Percentiles rank a stretch among this genome's conserved stretches.
phyloP scores from a whole-genome alignment of 2,888 invertebrate genomes.

The Acanthosepion pharaonis region DNA sequence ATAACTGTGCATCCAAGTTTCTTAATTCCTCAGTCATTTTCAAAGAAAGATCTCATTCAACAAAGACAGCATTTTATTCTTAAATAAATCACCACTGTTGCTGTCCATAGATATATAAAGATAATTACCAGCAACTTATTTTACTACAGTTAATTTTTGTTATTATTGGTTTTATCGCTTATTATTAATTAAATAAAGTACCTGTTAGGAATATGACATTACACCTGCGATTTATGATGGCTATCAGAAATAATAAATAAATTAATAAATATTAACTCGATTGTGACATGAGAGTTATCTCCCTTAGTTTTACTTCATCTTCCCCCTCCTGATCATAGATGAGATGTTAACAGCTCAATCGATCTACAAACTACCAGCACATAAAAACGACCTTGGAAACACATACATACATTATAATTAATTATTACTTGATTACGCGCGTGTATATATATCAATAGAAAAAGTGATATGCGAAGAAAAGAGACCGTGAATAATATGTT shows the following conservation, averaged over 20 bases:
- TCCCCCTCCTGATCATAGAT: background rate
- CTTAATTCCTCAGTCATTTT: background rate
- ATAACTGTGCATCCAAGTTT: background rate
- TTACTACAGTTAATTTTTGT: background rate
- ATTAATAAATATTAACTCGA: background rate
- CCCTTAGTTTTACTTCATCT: background rate
- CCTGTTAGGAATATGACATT: background rate
- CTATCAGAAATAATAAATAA: background rate
- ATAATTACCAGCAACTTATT: background rate
- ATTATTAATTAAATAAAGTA: background rate
- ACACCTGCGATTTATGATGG: background rate
- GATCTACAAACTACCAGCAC: background rate
- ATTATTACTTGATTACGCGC: background rate
- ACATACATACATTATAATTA: background rate
- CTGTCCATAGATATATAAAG: background rate
- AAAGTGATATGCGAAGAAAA: background rate
- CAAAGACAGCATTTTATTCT: background rate
- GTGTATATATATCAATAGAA: background rate
- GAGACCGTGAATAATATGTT: background rate
- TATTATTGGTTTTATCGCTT: background rate
- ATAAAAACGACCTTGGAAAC: constrained; percentile 9
- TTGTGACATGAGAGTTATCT: background rate
- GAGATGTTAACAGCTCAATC: constrained; percentile 33
- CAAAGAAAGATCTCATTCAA: background rate
- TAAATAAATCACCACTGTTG: background rate